These are phyloP conservation scores for Anoplius nigerrimus DNA, from an alignment of 2,888 invertebrate species.

Conservation along the genomic window DNA sequence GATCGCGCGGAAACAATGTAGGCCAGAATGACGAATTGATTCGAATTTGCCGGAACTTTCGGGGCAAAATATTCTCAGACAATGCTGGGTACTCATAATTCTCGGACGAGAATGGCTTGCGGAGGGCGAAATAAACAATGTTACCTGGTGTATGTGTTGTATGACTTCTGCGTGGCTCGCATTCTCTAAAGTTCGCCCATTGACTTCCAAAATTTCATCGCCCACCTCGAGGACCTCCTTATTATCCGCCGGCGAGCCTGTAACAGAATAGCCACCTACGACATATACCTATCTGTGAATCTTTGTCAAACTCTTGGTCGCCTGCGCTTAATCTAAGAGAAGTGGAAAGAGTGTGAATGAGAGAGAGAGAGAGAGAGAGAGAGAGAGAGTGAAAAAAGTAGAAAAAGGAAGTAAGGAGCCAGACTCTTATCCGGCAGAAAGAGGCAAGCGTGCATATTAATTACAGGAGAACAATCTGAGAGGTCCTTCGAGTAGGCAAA, in stretches of 20 bases:
- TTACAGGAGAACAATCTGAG: background rate
- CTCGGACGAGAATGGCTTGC: background rate
- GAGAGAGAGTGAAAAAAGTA: too few species aligned
- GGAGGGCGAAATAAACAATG: too few species aligned
- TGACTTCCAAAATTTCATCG: conserved; percentile 98
- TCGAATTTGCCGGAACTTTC: background rate
- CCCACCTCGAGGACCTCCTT: conserved; percentile 94
- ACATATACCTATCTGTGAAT: background rate
- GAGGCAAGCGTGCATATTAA: background rate
- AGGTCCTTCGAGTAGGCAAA: background rate
- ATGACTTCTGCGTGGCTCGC: conserved; percentile 95
- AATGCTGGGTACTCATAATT: background rate
- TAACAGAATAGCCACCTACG: conserved; percentile 22
- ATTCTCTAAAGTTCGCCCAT: conserved; percentile 93
- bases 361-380: too few species aligned
- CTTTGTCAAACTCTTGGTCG: background rate
- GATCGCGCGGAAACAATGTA: background rate
- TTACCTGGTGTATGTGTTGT: conserved; percentile 95
- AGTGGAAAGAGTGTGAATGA: too few species aligned
- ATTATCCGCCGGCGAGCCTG: conserved; percentile 93
- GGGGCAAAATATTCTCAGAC: background rate
- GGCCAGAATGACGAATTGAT: too few species aligned
- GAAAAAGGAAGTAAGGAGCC: background rate
- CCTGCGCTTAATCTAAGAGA: background rate
- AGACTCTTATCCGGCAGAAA: background rate